Conservation (phyloP, 2,113 vertebrate genomes). For the Notarius lentiginosus region DNA sequence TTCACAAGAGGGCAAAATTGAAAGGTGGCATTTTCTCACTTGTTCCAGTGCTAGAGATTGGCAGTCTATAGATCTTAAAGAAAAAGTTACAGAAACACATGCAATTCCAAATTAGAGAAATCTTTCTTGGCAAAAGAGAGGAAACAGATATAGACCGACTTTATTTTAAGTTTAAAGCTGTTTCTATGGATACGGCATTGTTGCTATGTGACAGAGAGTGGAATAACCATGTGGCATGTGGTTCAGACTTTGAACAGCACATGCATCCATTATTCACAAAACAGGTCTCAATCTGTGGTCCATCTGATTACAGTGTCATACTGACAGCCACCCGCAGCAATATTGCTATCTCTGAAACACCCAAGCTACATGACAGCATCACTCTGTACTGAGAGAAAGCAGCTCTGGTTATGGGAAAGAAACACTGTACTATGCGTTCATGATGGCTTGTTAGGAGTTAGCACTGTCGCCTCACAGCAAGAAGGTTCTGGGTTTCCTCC, state of each 20-base stretch:
- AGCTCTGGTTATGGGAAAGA: not conserved
- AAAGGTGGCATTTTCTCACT: not conserved
- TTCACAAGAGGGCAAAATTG: not conserved
- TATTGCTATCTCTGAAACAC: slow-evolving; percentile 40
- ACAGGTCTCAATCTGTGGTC: slow-evolving; percentile 33
- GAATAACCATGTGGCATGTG: slow-evolving; percentile 47
- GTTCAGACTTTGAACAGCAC: slow-evolving; percentile 31
- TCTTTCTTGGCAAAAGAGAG: slow-evolving; percentile 20
- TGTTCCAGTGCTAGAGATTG: not conserved
- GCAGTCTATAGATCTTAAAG: not conserved
- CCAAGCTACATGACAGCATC: not conserved
- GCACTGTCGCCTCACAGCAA: too few species aligned
- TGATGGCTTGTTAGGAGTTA: not conserved
- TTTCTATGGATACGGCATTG: slow-evolving; percentile 68
- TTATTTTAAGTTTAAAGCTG: slow-evolving; percentile 63
- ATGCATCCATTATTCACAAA: slow-evolving; percentile 23
- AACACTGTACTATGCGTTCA: not conserved
- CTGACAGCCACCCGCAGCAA: slow-evolving; percentile 12
- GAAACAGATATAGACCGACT: slow-evolving; percentile 56
- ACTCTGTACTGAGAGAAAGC: slow-evolving; percentile 8
- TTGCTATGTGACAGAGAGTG: slow-evolving; percentile 67
- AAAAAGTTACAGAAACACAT: not conserved
- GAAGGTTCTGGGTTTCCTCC: too few species aligned
- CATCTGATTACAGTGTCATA: slow-evolving; percentile 38
- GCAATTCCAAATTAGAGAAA: slow-evolving; percentile 44